Evolutionary conservation across 2,888 invertebrate genomes (phyloP).

Genomic region (Cybosia mesomella): DNA sequence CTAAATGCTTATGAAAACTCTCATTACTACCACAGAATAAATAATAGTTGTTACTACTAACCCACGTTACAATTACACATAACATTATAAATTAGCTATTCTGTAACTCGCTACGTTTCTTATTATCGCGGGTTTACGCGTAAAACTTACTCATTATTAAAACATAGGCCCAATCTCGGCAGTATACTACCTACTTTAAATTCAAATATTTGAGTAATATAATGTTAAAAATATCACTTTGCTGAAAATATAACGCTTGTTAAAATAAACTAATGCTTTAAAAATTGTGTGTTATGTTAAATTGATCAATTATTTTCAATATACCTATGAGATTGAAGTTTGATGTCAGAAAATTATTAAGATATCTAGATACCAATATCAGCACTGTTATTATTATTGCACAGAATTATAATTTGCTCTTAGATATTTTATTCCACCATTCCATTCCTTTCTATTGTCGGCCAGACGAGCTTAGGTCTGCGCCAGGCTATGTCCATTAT

Average conservation of each 20-base stretch:
- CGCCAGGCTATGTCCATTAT: background rate
- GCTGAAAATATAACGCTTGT: background rate
- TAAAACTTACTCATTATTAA: background rate
- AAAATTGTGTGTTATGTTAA: background rate
- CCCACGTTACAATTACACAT: no score
- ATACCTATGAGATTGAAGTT: background rate
- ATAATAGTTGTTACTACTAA: no score
- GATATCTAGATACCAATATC: background rate
- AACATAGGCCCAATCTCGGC: background rate
- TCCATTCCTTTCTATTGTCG: background rate
- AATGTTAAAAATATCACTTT: background rate
- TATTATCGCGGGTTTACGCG: background rate
- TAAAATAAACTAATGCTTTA: background rate
- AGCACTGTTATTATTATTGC: background rate
- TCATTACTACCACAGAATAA: no score
- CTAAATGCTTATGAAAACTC: no score
- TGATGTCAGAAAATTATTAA: constrained; percentile 1
- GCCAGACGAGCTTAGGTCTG: no score
- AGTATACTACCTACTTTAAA: background rate
- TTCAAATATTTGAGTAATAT: background rate
- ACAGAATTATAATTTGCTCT: background rate
- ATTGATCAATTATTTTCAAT: background rate
- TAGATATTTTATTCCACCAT: background rate
- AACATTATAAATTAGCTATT: no score
- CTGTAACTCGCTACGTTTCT: background rate